Evolutionary conservation across 1,140 invertebrate genomes (phyloP).

Genomic region (Zophobas atratus): DNA sequence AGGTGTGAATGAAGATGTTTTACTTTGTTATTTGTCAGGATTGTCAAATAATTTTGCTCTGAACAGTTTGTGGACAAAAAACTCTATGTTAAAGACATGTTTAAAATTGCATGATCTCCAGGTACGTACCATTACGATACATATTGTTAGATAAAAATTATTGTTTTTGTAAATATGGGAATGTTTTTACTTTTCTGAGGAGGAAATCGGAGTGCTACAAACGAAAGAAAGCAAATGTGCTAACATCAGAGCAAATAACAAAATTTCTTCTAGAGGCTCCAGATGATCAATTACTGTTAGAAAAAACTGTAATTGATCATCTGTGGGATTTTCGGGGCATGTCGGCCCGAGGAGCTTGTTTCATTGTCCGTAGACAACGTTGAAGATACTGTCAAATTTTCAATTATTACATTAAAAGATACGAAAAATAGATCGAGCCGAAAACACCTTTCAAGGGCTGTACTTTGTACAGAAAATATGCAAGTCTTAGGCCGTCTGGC

Average conservation of each 20-base stretch:
- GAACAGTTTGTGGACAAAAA: constrained; percentile 11
- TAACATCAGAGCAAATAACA: constrained; percentile 2
- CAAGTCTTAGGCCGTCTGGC: constrained; percentile 8
- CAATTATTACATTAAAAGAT: constrained; percentile 1
- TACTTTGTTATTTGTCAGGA: constrained; percentile 9
- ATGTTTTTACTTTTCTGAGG: constrained; percentile 4
- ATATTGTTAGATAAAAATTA: background rate
- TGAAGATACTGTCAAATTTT: background rate
- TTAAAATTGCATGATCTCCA: constrained; percentile 8
- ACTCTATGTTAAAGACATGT: constrained; percentile 5
- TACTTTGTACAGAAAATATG: constrained; percentile 26
- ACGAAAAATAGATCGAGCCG: background rate
- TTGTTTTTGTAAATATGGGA: constrained; percentile 17
- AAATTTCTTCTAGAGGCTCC: background rate
- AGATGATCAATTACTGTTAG: background rate
- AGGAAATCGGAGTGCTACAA: constrained; percentile 3
- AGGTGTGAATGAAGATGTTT: constrained; percentile 9
- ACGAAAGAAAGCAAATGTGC: constrained; percentile 10
- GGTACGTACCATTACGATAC: background rate
- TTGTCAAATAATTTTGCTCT: constrained; percentile 6
- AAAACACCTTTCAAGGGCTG: constrained; percentile 19
- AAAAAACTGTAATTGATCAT: constrained; percentile 1
- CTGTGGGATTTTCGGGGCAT: background rate
- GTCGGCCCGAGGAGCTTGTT: background rate
- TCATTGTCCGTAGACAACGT: background rate